phyloP scores from a whole-genome alignment of 2,888 invertebrate species.

The Gari tellinella region DNA sequence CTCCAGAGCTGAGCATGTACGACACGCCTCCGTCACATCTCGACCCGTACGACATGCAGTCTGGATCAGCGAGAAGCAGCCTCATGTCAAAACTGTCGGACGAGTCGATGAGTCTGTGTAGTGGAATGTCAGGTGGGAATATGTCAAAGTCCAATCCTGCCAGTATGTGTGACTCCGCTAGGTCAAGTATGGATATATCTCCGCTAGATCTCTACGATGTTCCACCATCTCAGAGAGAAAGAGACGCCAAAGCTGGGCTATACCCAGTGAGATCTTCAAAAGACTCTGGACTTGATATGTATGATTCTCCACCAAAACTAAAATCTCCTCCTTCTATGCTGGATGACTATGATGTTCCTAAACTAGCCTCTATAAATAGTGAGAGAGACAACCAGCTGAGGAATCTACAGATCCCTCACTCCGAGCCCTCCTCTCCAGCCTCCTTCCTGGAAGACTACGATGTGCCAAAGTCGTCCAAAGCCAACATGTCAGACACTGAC shows the following conservation, averaged over 20 bases:
- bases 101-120: constrained; percentile 81
- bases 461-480: constrained; percentile 66
- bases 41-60: constrained; percentile 65
- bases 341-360: constrained; percentile 80
- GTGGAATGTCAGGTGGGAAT: constrained; percentile 67
- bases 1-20: constrained; percentile 61
- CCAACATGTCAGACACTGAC: constrained; percentile 4
- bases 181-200: constrained; percentile 85
- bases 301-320: constrained; percentile 87
- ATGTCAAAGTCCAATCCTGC: constrained; percentile 86
- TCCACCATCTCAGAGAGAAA: constrained; percentile 69
- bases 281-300: constrained; percentile 85
- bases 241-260: constrained; percentile 46
- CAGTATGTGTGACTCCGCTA: constrained; percentile 87
- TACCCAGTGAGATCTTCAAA: constrained; percentile 75
- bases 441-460: constrained; percentile 76
- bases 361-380: constrained; percentile 33
- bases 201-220: constrained; percentile 80
- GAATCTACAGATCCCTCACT: constrained; percentile 34
- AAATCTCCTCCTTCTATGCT: constrained; percentile 67
- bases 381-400: constrained; percentile 40
- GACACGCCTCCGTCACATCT: constrained; percentile 72
- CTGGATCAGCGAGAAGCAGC: constrained; percentile 81
- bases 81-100: constrained; percentile 82
- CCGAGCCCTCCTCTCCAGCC: constrained; percentile 58